Evolutionary conservation across 2,797 vertebrate genomes (phyloP).

Genomic region (Sternarchorhynchus goeldii): DNA sequence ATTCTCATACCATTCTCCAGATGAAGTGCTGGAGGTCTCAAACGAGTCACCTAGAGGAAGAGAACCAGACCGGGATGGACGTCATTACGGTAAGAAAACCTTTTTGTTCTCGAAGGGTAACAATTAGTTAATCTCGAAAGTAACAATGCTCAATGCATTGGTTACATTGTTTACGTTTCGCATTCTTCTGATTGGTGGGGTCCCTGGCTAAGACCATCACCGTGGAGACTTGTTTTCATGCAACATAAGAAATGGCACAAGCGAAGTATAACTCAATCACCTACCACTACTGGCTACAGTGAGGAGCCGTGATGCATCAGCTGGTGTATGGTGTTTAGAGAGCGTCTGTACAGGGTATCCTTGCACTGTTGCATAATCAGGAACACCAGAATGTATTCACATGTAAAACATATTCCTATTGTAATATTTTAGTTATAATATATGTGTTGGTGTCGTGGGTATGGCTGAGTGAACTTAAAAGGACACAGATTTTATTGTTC

Average conservation of each 20-base stretch:
- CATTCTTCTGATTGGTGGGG: too few relatives aligned
- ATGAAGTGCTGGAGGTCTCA: conserved; percentile 71
- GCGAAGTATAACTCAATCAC: background rate
- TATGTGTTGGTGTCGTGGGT: background rate
- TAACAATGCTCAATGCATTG: background rate
- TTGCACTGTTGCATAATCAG: background rate
- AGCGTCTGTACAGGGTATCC: conserved; percentile 13
- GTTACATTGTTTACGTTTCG: too few relatives aligned
- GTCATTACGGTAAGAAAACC: background rate
- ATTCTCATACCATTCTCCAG: conserved; percentile 71
- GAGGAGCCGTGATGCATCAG: background rate
- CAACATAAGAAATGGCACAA: background rate
- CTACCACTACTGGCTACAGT: conserved; percentile 14
- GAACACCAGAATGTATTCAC: background rate
- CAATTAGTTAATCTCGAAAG: too few relatives aligned
- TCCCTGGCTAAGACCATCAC: too few relatives aligned
- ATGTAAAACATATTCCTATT: background rate
- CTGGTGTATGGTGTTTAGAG: background rate
- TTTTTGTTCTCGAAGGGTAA: background rate
- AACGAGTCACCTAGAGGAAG: conserved; percentile 63
- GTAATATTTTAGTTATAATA: background rate
- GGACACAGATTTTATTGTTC: background rate
- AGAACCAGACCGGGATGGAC: conserved; percentile 5
- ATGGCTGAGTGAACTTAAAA: background rate
- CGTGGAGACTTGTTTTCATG: too few relatives aligned